Evolutionary conservation across 2,888 invertebrate species (phyloP).

Genomic region (Mactromeris polynyma): DNA sequence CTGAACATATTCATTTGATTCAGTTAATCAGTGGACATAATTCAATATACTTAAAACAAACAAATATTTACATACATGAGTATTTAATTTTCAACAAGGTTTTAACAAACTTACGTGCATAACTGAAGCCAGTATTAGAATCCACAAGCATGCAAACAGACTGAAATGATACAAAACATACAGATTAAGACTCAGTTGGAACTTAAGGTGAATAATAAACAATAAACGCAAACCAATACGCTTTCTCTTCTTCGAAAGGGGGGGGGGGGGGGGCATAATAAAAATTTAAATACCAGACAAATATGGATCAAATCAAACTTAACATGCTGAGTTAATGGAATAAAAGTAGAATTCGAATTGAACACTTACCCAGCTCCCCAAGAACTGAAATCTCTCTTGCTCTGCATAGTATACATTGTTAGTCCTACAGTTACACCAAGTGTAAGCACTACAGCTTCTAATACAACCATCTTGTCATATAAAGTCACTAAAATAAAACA

Average conservation of each 20-base stretch:
- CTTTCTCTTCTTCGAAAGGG: too few species aligned
- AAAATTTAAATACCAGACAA: not conserved
- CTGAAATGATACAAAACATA: constrained; percentile 86
- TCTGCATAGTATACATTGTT: constrained; percentile 94
- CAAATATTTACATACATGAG: too few species aligned
- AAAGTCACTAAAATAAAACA: constrained; percentile 89
- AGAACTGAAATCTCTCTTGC: constrained; percentile 94
- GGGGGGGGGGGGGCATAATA: too few species aligned
- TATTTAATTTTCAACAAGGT: not conserved
- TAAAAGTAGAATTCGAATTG: not conserved
- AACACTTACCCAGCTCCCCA: constrained; percentile 91
- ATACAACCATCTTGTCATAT: constrained; percentile 92
- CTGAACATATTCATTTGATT: too few species aligned
- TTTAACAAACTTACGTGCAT: constrained; percentile 88
- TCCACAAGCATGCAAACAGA: constrained; percentile 87
- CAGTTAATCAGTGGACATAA: too few species aligned
- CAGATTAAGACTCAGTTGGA: not conserved
- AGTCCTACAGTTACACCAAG: constrained; percentile 92
- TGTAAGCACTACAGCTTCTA: constrained; percentile 93
- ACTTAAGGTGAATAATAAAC: too few species aligned
- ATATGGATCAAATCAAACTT: not conserved
- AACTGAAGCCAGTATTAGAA: constrained; percentile 91
- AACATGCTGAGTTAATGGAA: not conserved
- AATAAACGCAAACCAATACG: too few species aligned
- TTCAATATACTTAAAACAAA: too few species aligned